phyloP scores from a whole-genome alignment of 2,888 invertebrate species.

The Drosophila rubida region DNA sequence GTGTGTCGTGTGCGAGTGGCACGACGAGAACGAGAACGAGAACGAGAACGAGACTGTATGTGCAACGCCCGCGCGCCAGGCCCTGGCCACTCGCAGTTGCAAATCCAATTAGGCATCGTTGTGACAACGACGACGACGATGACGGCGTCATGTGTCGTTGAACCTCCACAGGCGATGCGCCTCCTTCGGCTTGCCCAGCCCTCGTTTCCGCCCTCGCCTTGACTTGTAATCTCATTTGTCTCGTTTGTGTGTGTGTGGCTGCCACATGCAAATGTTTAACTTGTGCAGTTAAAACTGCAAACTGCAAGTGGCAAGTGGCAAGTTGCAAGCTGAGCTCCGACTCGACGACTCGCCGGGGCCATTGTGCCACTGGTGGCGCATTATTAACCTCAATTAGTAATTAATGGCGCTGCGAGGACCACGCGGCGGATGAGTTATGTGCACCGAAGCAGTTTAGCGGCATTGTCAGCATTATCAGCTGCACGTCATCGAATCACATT shows the following conservation, averaged over 20 bases:
- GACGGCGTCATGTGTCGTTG: constrained; percentile 71
- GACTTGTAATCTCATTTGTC: constrained; percentile 74
- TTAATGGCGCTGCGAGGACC: constrained; percentile 39
- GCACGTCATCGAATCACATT: constrained; percentile 43
- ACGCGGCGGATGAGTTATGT: constrained; percentile 6
- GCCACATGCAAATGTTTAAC: constrained; percentile 54
- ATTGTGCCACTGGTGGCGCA: constrained; percentile 30
- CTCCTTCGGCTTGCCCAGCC: not conserved
- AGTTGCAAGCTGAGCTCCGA: not conserved
- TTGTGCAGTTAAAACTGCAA: constrained; percentile 46
- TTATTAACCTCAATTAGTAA: constrained; percentile 75
- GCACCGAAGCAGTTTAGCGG: constrained; percentile 16
- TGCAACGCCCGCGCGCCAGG: not conserved
- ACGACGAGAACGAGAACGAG: too few species aligned
- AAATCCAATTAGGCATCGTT: constrained; percentile 73
- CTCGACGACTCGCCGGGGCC: not conserved
- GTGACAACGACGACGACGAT: constrained; percentile 55
- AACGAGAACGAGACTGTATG: too few species aligned
- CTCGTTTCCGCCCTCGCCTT: constrained; percentile 13
- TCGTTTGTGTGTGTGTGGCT: constrained; percentile 6
- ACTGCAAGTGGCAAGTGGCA: too few species aligned
- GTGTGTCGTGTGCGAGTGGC: not conserved
- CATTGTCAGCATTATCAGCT: constrained; percentile 20
- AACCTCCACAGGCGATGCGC: constrained; percentile 42
- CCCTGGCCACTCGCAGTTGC: constrained; percentile 56